Base-by-base conservation (phyloP, 2,113 vertebrate species). In the Lepus americanus region DNA sequence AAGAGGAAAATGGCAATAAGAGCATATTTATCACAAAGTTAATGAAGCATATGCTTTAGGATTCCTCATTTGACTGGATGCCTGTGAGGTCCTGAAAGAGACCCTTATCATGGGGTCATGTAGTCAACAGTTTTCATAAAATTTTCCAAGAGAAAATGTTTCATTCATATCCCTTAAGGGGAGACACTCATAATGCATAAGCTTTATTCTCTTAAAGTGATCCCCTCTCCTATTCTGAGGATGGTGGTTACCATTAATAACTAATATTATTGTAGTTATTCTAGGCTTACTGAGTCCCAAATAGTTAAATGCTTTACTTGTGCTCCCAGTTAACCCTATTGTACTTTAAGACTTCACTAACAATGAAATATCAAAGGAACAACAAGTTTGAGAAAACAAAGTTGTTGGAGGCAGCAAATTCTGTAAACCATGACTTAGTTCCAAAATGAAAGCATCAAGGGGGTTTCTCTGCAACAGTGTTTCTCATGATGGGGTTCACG, bases 101-200 rank as follows among this genome's bases (percentile, higher is more conserved):
- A 86, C 4, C 27, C 7, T 80, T 36, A 23, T 61, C 84, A 69
- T 77, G 17, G 27, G 27, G 67, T 61, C 5, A 69, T 27, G 25
- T 17, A 72, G 44, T 81, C 31, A 55, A 36, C 79, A 27, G 1
- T 94, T 94, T 92, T 92, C n/a, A 39, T 81, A 64, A 92, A 81
- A 64, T 27, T 78, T 61, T 19, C 31, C n/a, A 85, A 89, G 81
- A 29, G 9, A 67, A 87, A 81, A 76, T 29, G 72, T 64, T 59
- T 81, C 64, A 53, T 36, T 55, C 19, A 66, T 36, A 92, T 94
- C 88, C 53, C 6, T 91, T 80, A 77, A 33, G 33, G 84, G 29
- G 5, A 11, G 1, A 9, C 16, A 2, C 33, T 88, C n/a, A 29
- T 63, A 51, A 23, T 70, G 9, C 76, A 53, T 79, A 77, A 95